A percentile compares a stretch with the other conserved stretches of the same genome.
Conservation (phyloP, 2,888 invertebrate species). For the Sarcophaga caerulescens region DNA sequence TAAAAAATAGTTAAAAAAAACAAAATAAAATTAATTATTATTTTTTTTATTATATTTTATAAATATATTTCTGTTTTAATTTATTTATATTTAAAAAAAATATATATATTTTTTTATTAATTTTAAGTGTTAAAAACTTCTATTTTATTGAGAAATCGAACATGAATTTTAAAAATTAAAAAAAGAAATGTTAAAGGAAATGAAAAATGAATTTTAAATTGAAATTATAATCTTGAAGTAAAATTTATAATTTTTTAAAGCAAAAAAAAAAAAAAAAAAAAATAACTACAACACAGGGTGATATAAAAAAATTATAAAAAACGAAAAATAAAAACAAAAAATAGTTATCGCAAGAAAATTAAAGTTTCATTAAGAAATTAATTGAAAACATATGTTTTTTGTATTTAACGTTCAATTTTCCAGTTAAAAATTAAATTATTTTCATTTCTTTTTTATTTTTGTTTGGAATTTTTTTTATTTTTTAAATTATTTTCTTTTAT, state of each 20-base stretch:
- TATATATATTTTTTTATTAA: slow-evolving; percentile 25
- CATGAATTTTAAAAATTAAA: slow-evolving; percentile 72
- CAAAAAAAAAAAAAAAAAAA: slow-evolving; percentile 62
- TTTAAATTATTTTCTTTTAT: neutral
- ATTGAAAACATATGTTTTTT: too few species aligned
- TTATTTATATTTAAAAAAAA: slow-evolving; percentile 12
- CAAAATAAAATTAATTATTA: neutral
- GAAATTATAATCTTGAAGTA: neutral
- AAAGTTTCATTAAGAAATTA: neutral
- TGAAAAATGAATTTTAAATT: neutral
- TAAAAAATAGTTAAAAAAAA: slow-evolving; percentile 26
- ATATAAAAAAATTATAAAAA: slow-evolving; percentile 71
- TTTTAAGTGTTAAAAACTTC: slow-evolving; percentile 46
- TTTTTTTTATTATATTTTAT: too few species aligned
- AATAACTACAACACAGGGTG: slow-evolving; percentile 80
- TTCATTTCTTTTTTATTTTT: neutral
- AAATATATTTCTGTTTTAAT: neutral
- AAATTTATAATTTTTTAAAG: slow-evolving; percentile 48
- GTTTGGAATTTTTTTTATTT: too few species aligned
- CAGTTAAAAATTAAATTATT: neutral
- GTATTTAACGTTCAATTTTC: neutral
- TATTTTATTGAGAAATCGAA: too few species aligned
- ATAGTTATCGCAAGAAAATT: slow-evolving; percentile 26
- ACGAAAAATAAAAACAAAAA: neutral
- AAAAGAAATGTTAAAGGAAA: neutral